Percentiles rank a stretch among this genome's conserved stretches.
These are phyloP conservation scores for Calliphora vomitoria DNA, from an alignment of 2,888 invertebrate genomes.

Conservation along the genomic window DNA sequence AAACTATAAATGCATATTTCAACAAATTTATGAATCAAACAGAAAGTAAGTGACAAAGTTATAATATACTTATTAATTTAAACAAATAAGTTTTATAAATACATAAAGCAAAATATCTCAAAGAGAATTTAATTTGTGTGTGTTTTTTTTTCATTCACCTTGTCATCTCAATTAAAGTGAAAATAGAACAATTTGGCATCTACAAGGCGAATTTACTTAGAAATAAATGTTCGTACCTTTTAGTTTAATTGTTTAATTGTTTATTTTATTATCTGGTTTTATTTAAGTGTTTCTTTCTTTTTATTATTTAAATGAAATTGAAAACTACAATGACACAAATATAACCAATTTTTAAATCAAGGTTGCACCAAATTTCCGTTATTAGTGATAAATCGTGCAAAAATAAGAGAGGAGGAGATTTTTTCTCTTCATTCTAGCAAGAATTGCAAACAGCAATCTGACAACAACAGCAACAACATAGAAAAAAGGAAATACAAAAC, in stretches of 20 bases:
- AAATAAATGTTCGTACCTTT: conserved; percentile 33
- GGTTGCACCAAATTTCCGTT: conserved; percentile 69
- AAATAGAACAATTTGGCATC: conserved; percentile 17
- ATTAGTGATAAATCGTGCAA: conserved; percentile 42
- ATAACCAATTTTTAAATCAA: conserved; percentile 15
- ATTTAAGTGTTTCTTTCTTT: conserved; percentile 7
- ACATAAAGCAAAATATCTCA: not conserved
- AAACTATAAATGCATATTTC: no score
- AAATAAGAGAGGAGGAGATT: not conserved
- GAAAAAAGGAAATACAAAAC: conserved; percentile 34
- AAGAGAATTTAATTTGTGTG: not conserved
- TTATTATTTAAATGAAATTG: conserved; percentile 27
- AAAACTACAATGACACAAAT: not conserved
- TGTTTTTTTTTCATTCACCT: conserved; percentile 6
- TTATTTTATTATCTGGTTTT: conserved; percentile 35
- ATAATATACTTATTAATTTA: no score
- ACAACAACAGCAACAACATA: conserved; percentile 2
- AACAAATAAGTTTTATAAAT: no score
- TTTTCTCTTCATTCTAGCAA: not conserved
- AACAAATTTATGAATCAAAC: not conserved
- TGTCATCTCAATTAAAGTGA: conserved; percentile 32
- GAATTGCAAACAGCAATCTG: conserved; percentile 12
- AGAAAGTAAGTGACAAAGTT: conserved; percentile 3
- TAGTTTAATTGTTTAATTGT: conserved; percentile 37
- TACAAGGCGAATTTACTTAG: conserved; percentile 35